Conservation (phyloP, 2,888 invertebrate genomes). For the Mimumesa dahlbomi region DNA sequence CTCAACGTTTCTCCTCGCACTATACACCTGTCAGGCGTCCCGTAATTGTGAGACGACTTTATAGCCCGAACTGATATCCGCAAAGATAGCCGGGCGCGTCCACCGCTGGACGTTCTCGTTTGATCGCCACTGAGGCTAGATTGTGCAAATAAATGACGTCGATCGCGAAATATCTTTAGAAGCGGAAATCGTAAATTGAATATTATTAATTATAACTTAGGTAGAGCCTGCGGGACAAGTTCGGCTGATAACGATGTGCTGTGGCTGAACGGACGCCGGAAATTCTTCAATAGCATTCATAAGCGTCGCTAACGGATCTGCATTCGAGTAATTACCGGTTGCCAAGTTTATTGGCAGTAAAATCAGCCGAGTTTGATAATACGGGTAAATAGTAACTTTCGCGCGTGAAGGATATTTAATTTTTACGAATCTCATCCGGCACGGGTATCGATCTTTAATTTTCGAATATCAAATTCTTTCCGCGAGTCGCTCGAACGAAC, state of each 20-base stretch:
- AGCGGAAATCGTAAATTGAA: conserved; percentile 16
- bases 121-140: conserved; percentile 46
- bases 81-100: conserved; percentile 50
- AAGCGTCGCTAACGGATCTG: no score
- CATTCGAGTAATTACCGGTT: no score
- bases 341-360: no score
- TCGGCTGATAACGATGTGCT: background rate
- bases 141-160: conserved; percentile 26
- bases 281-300: no score
- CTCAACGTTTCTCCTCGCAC: conserved; percentile 60
- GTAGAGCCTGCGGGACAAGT: background rate
- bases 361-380: no score
- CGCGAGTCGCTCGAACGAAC: no score
- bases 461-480: no score
- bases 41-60: conserved; percentile 64
- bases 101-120: conserved; percentile 38
- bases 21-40: conserved; percentile 63
- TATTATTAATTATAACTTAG: background rate
- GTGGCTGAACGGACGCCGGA: background rate
- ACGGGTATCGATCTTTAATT: no score
- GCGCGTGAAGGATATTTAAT: no score
- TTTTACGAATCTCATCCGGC: no score
- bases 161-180: conserved; percentile 41
- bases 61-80: conserved; percentile 60
- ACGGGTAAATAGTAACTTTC: no score